Conservation (phyloP, 1,140 invertebrate genomes). For the Tribolium castaneum region DNA sequence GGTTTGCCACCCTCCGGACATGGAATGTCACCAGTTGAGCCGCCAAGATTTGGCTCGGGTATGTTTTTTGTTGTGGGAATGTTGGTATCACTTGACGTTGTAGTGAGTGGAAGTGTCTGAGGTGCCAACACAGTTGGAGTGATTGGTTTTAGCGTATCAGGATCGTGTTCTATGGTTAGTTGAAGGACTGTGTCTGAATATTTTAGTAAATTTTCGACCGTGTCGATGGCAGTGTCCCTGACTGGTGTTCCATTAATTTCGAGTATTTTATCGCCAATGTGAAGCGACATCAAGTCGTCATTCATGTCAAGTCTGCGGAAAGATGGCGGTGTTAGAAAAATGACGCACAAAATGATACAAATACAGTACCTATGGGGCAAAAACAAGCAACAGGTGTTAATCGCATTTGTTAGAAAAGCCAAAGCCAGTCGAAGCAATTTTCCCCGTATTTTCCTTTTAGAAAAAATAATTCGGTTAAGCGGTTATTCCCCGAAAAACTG, state of each 20-base stretch:
- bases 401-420: slow-evolving; percentile 73
- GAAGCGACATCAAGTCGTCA: slow-evolving; percentile 83
- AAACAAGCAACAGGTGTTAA: slow-evolving; percentile 70
- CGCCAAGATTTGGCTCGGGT: slow-evolving; percentile 18
- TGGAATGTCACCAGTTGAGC: background rate
- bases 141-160: slow-evolving; percentile 69
- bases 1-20: background rate
- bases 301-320: slow-evolving; percentile 82
- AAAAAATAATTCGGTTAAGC: slow-evolving; percentile 52
- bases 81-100: slow-evolving; percentile 62
- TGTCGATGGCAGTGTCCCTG: slow-evolving; percentile 80
- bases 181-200: slow-evolving; percentile 79
- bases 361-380: slow-evolving; percentile 52
- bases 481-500: background rate
- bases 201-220: slow-evolving; percentile 80
- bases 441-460: slow-evolving; percentile 59
- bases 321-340: slow-evolving; percentile 51
- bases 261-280: slow-evolving; percentile 90
- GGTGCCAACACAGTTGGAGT: too few species aligned
- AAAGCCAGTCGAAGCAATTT: slow-evolving; percentile 73
- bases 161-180: slow-evolving; percentile 90
- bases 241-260: slow-evolving; percentile 93
- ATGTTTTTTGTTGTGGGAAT: slow-evolving; percentile 58
- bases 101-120: slow-evolving; percentile 48
- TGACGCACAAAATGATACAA: background rate